Conservation (phyloP, 2,888 invertebrate species). For the Eupithecia subfuscata region DNA sequence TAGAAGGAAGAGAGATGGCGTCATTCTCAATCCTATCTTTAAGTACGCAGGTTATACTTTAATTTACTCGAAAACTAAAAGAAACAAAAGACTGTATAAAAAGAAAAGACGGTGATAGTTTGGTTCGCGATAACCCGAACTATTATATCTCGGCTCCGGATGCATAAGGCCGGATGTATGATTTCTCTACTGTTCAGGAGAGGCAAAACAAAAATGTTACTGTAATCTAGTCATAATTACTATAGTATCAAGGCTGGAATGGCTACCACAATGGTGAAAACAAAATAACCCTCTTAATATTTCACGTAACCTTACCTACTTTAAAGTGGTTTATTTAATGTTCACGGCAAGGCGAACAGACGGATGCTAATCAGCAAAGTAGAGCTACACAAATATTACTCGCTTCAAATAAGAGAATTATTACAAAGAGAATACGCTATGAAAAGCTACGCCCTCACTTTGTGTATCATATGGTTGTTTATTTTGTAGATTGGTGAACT, state of each 20-base stretch:
- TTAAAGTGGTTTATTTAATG: background rate
- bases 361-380: slow-evolving; percentile 33
- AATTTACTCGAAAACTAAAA: background rate
- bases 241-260: no score
- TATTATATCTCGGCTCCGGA: no score
- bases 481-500: slow-evolving; percentile 5
- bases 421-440: slow-evolving; percentile 30
- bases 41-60: background rate
- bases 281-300: no score
- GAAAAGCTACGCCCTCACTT: slow-evolving; percentile 23
- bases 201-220: no score
- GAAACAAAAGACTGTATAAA: no score
- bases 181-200: no score
- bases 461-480: slow-evolving; percentile 21
- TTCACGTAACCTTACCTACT: background rate
- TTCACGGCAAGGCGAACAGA: slow-evolving; percentile 14
- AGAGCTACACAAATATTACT: slow-evolving; percentile 32
- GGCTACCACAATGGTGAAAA: no score
- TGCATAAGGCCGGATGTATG: no score
- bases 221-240: no score
- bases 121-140: no score
- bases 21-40: no score
- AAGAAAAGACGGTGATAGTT: background rate
- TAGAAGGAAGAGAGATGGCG: no score
- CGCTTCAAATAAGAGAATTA: slow-evolving; percentile 31